phyloP scores from a whole-genome alignment of 2,888 invertebrate genomes.

The Chrysomela aeneicollis region DNA sequence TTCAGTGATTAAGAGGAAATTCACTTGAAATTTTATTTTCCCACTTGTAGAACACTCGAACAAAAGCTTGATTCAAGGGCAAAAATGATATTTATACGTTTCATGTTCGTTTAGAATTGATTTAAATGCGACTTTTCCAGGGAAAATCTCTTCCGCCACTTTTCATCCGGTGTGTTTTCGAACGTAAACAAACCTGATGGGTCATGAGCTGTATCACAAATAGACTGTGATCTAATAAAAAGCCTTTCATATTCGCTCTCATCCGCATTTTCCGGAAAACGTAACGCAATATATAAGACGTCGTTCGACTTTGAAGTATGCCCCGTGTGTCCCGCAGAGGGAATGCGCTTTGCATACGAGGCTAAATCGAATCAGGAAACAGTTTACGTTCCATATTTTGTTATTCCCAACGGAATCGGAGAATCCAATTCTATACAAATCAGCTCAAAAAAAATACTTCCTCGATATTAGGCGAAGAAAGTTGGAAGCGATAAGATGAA shows the following conservation, averaged over 20 bases:
- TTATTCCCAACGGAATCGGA: background rate
- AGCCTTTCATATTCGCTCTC: constrained; percentile 26
- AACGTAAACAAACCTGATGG: background rate
- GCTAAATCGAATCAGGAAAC: constrained; percentile 59
- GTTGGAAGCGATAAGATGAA: no score
- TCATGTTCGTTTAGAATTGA: no score
- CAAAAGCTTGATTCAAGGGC: no score
- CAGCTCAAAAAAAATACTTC: background rate
- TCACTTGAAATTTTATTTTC: no score
- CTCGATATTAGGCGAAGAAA: no score
- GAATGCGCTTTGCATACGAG: constrained; percentile 57
- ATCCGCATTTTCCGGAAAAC: background rate
- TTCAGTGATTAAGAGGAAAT: no score
- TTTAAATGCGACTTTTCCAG: no score
- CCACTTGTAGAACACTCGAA: no score
- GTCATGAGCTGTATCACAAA: background rate
- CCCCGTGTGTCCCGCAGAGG: constrained; percentile 30
- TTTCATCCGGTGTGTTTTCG: no score
- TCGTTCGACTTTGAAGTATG: constrained; percentile 47
- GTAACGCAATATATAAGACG: background rate
- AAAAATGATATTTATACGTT: no score
- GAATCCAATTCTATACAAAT: background rate
- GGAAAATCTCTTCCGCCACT: no score
- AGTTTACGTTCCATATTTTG: constrained; percentile 52
- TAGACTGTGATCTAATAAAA: constrained; percentile 7